These are phyloP conservation scores for Leucophenga varia DNA, from an alignment of 1,140 invertebrate genomes.

Conservation along the genomic window DNA sequence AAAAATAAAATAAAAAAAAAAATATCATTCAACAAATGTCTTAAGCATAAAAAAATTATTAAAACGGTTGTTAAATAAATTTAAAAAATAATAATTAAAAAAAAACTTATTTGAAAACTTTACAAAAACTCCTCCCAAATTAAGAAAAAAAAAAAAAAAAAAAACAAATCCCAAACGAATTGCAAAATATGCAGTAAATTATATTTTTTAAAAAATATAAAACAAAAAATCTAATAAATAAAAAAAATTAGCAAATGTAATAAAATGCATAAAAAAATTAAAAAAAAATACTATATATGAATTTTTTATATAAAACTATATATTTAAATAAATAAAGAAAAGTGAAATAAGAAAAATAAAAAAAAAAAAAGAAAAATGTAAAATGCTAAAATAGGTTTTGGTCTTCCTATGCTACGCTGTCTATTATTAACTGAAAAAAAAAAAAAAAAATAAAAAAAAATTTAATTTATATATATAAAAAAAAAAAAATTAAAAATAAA, in stretches of 20 bases:
- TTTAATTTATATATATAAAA: slow-evolving; percentile 32
- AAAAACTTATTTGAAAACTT: slow-evolving; percentile 22
- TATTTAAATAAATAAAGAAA: slow-evolving; percentile 14
- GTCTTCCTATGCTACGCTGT: slow-evolving; percentile 59
- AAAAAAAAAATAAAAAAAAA: slow-evolving; percentile 30
- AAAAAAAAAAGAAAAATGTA: slow-evolving; percentile 4
- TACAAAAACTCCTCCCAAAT: slow-evolving; percentile 15
- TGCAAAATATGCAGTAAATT: neutral
- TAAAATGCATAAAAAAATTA: slow-evolving; percentile 2
- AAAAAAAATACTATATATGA: slow-evolving; percentile 16
- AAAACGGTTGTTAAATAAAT: slow-evolving; percentile 6
- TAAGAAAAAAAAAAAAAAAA: slow-evolving; percentile 12
- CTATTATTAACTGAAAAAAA: slow-evolving; percentile 56
- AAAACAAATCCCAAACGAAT: neutral
- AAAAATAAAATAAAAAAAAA: slow-evolving; percentile 21
- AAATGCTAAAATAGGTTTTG: slow-evolving; percentile 57
- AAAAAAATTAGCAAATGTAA: slow-evolving; percentile 16
- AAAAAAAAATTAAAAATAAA: slow-evolving; percentile 33
- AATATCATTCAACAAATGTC: slow-evolving; percentile 12
- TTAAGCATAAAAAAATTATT: neutral
- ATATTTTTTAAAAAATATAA: slow-evolving; percentile 19
- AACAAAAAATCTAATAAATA: slow-evolving; percentile 21
- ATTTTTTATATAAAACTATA: too few relatives aligned
- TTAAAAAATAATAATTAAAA: slow-evolving; percentile 17
- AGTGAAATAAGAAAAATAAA: slow-evolving; percentile 27